Percentiles rank a stretch among this genome's conserved stretches.
phyloP scores from a whole-genome alignment of 2,113 vertebrate genomes.

The Jacana jacana region DNA sequence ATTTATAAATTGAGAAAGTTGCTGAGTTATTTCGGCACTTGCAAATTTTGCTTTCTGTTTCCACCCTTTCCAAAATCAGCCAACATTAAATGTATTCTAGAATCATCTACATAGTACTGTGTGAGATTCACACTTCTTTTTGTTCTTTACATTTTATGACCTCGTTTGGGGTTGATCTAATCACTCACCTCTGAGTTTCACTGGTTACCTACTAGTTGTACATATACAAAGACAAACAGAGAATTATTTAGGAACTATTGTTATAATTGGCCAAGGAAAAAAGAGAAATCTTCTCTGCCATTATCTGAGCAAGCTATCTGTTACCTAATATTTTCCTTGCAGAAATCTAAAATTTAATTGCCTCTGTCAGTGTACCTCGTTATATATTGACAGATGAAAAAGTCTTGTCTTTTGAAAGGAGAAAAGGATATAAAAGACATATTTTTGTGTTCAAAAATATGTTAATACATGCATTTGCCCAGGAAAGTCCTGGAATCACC shows the following conservation, averaged over 20 bases:
- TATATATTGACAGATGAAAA: neutral
- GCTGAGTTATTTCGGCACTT: neutral
- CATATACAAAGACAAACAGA: neutral
- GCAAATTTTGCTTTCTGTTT: neutral
- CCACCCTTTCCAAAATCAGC: neutral
- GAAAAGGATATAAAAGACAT: neutral
- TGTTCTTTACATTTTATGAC: neutral
- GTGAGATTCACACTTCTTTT: neutral
- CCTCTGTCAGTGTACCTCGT: neutral
- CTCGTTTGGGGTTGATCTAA: neutral
- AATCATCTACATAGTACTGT: neutral
- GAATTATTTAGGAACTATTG: neutral
- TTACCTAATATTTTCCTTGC: neutral
- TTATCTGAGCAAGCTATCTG: neutral
- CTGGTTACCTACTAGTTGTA: neutral
- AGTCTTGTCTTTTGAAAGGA: neutral
- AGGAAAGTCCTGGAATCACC: neutral
- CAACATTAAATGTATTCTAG: neutral
- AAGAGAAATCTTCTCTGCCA: neutral
- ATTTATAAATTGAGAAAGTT: neutral
- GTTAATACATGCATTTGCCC: neutral
- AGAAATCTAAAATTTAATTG: neutral
- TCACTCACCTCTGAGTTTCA: neutral
- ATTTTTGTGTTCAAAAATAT: neutral
- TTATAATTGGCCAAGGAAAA: neutral